These are phyloP conservation scores for Anguilla megastoma DNA, from an alignment of 2,797 vertebrate species.

Conservation along the genomic window DNA sequence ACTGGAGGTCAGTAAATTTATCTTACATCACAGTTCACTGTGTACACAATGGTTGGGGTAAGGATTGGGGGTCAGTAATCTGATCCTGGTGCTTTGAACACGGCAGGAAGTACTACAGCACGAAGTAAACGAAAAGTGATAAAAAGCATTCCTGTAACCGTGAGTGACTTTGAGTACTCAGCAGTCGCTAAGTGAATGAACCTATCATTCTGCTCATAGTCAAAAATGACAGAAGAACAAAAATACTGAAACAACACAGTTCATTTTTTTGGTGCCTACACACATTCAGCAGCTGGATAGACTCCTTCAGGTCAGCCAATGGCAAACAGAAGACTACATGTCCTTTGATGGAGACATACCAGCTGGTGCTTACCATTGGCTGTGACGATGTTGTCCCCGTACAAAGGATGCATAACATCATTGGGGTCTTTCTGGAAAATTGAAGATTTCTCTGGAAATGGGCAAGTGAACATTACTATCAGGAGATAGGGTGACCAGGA, in stretches of 20 bases:
- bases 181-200: neutral
- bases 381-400: slow-evolving; percentile 66
- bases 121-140: neutral
- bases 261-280: neutral
- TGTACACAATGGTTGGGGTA: neutral
- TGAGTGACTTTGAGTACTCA: neutral
- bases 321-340: neutral
- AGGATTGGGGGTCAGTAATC: neutral
- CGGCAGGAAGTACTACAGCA: neutral
- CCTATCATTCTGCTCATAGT: neutral
- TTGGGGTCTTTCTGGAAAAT: slow-evolving; percentile 67
- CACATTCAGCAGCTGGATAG: neutral
- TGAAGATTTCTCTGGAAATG: slow-evolving; percentile 64
- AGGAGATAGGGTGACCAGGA: neutral
- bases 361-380: slow-evolving; percentile 56
- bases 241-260: neutral
- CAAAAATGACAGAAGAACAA: neutral
- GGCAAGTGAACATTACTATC: slow-evolving; percentile 5
- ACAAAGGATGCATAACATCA: slow-evolving; percentile 68
- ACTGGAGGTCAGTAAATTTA: neutral
- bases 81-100: neutral
- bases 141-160: too few relatives aligned
- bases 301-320: neutral
- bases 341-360: neutral
- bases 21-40: neutral